A percentile compares a stretch with the other conserved stretches of the same genome.
Evolutionary conservation across 1,140 invertebrate genomes (phyloP).

Genomic region (Macrosteles quadrilineatus): DNA sequence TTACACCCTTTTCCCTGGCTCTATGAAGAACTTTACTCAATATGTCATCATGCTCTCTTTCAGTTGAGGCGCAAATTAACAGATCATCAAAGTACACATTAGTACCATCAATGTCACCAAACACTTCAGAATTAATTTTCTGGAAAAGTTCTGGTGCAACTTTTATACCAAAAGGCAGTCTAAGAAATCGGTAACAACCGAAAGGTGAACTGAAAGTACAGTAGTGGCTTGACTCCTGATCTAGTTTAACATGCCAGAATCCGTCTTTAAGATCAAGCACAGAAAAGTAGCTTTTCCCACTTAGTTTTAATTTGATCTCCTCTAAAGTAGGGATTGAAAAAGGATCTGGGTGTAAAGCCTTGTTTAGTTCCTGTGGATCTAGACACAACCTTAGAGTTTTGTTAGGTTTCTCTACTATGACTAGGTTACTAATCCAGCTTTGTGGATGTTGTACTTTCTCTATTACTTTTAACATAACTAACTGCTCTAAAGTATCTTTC

Average conservation of each 20-base stretch:
- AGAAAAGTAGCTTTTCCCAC: no score
- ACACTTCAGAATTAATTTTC: constrained; percentile 46
- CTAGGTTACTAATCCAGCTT: not conserved
- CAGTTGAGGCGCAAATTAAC: constrained; percentile 45
- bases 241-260: constrained; percentile 41
- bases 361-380: no score
- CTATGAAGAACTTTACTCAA: constrained; percentile 47
- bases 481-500: constrained; percentile 27
- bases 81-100: constrained; percentile 52
- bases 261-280: no score
- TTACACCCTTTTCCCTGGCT: constrained; percentile 48
- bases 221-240: constrained; percentile 27
- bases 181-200: constrained; percentile 32
- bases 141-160: constrained; percentile 35
- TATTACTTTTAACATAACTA: not conserved
- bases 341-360: constrained; percentile 48
- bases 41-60: constrained; percentile 45
- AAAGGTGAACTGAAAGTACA: constrained; percentile 36
- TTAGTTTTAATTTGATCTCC: no score
- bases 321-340: no score
- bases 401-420: not conserved
- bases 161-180: constrained; percentile 37
- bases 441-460: not conserved
- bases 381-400: no score
- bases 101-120: constrained; percentile 44